Conservation (phyloP, 2,888 invertebrate species). For the Bedellia somnulentella region DNA sequence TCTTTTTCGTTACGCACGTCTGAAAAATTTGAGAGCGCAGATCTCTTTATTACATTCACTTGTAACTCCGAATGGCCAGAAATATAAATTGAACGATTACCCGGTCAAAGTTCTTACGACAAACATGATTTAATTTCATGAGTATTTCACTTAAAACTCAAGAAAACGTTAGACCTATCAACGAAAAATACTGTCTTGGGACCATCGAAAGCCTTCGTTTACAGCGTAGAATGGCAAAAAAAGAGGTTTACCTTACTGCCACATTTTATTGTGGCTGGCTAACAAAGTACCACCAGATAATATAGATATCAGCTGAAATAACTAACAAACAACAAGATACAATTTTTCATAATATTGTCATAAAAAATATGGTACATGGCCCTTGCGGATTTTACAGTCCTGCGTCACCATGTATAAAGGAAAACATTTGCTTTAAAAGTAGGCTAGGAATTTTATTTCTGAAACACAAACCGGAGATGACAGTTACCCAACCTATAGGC, state of each 20-base stretch:
- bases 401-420: too few relatives aligned
- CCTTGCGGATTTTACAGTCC: too few relatives aligned
- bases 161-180: conserved; percentile 2
- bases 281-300: conserved; percentile 9
- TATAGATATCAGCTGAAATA: too few relatives aligned
- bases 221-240: conserved; percentile 14
- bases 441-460: too few relatives aligned
- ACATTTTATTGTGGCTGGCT: conserved; percentile 11
- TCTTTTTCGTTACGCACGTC: too few relatives aligned
- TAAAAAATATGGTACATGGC: too few relatives aligned
- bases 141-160: conserved; percentile 2
- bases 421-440: too few relatives aligned
- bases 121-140: not conserved
- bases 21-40: conserved; percentile 5
- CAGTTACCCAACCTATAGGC: too few relatives aligned
- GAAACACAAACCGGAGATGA: too few relatives aligned
- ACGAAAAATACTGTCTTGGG: conserved; percentile 5
- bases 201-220: conserved; percentile 5
- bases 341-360: too few relatives aligned
- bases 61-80: conserved; percentile 1
- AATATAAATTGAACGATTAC: conserved; percentile 2
- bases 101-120: conserved; percentile 4
- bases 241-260: conserved; percentile 11
- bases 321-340: too few relatives aligned
- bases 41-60: conserved; percentile 2